A percentile compares a stretch with the other conserved stretches of the same genome.
phyloP scores from a whole-genome alignment of 2,113 vertebrate genomes.

The Elephantulus edwardii region DNA sequence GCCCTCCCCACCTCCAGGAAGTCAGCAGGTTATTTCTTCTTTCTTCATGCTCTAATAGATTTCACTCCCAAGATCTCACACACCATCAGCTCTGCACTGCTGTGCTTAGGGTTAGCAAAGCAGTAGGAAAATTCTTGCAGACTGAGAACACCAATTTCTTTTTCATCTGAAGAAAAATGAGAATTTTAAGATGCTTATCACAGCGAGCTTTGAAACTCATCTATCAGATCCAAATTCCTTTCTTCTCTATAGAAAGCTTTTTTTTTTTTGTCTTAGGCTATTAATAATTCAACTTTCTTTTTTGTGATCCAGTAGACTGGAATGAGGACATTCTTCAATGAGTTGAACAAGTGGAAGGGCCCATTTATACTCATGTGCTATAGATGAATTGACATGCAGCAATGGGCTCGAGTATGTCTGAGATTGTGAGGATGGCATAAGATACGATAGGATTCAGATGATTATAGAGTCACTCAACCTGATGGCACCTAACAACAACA shows the following conservation, averaged over 20 bases:
- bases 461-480: too few relatives aligned
- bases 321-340: background rate
- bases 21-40: background rate
- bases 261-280: background rate
- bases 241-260: background rate
- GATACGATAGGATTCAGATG: too few relatives aligned
- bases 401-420: too few relatives aligned
- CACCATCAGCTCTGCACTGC: background rate
- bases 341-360: background rate
- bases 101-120: background rate
- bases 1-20: background rate
- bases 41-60: background rate
- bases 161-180: conserved; percentile 43
- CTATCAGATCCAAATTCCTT: background rate
- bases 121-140: background rate
- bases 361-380: background rate
- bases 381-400: too few relatives aligned
- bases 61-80: conserved; percentile 13
- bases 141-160: background rate
- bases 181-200: conserved; percentile 2
- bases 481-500: too few relatives aligned
- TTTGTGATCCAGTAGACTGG: background rate
- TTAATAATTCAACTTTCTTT: background rate
- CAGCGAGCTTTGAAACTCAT: background rate
- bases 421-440: too few relatives aligned